Conservation (phyloP, 1,140 invertebrate species). For the Acyrthosiphon pisum region DNA sequence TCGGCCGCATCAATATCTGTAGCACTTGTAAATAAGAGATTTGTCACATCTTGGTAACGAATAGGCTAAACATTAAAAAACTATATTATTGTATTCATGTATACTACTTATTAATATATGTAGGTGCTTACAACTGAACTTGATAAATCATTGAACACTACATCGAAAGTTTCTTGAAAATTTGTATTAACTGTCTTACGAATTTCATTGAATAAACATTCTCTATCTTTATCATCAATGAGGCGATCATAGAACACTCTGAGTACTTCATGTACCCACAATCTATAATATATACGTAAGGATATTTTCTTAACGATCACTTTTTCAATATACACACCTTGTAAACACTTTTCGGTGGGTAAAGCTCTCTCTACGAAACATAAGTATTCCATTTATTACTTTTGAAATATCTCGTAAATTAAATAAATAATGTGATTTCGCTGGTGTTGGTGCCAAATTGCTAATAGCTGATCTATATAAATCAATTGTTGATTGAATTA, state of each 20-base stretch:
- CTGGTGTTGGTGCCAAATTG: slow-evolving; percentile 80
- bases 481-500: slow-evolving; percentile 80
- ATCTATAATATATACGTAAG: slow-evolving; percentile 63
- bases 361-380: slow-evolving; percentile 82
- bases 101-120: no score
- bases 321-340: slow-evolving; percentile 60
- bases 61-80: slow-evolving; percentile 63
- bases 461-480: slow-evolving; percentile 77
- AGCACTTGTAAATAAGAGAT: slow-evolving; percentile 87
- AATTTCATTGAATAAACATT: slow-evolving; percentile 78
- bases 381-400: slow-evolving; percentile 83
- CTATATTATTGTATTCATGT: neutral
- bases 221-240: slow-evolving; percentile 75
- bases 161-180: slow-evolving; percentile 77
- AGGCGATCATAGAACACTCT: slow-evolving; percentile 90
- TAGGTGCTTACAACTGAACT: neutral
- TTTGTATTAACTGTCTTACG: slow-evolving; percentile 71
- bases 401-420: slow-evolving; percentile 87
- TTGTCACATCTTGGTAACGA: slow-evolving; percentile 75
- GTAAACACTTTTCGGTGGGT: slow-evolving; percentile 65
- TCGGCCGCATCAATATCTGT: slow-evolving; percentile 81
- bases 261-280: slow-evolving; percentile 92
- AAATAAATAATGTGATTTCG: slow-evolving; percentile 93
- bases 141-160: slow-evolving; percentile 66
- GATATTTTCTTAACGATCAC: no score